phyloP scores from a whole-genome alignment of 2,888 invertebrate genomes.

The Elaeidobius kamerunicus region DNA sequence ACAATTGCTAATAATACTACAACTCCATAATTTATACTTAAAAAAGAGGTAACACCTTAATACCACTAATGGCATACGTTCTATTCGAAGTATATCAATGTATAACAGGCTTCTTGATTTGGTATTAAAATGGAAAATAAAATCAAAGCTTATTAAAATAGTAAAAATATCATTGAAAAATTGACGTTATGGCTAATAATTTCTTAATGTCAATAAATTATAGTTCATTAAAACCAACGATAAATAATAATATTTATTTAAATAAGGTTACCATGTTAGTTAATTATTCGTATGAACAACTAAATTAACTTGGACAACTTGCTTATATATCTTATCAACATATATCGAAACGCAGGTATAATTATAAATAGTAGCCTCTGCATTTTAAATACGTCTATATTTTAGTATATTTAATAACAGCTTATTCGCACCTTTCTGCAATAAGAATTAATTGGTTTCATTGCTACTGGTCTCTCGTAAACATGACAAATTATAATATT shows the following conservation, averaged over 20 bases:
- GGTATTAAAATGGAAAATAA: neutral
- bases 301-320: slow-evolving; percentile 1
- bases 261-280: slow-evolving; percentile 6
- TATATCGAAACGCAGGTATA: slow-evolving; percentile 5
- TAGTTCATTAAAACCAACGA: slow-evolving; percentile 8
- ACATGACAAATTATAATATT: too few relatives aligned
- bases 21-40: too few relatives aligned
- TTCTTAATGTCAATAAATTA: slow-evolving; percentile 4
- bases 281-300: slow-evolving; percentile 8
- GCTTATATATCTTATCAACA: slow-evolving; percentile 3
- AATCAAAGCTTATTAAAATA: neutral
- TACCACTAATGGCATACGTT: too few relatives aligned
- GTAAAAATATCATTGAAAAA: slow-evolving; percentile 11
- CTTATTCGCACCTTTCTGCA: slow-evolving; percentile 15
- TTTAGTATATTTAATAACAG: slow-evolving; percentile 10
- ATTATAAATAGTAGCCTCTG: neutral
- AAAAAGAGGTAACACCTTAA: too few relatives aligned
- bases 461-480: slow-evolving; percentile 1
- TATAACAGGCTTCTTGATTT: too few relatives aligned
- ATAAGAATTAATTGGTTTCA: slow-evolving; percentile 8
- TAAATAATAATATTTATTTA: slow-evolving; percentile 15
- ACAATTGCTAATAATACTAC: too few relatives aligned
- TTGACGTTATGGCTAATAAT: slow-evolving; percentile 6
- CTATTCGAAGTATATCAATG: too few relatives aligned
- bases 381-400: slow-evolving; percentile 1